phyloP scores from a whole-genome alignment of 2,888 invertebrate species.

The Ceriagrion tenellum region DNA sequence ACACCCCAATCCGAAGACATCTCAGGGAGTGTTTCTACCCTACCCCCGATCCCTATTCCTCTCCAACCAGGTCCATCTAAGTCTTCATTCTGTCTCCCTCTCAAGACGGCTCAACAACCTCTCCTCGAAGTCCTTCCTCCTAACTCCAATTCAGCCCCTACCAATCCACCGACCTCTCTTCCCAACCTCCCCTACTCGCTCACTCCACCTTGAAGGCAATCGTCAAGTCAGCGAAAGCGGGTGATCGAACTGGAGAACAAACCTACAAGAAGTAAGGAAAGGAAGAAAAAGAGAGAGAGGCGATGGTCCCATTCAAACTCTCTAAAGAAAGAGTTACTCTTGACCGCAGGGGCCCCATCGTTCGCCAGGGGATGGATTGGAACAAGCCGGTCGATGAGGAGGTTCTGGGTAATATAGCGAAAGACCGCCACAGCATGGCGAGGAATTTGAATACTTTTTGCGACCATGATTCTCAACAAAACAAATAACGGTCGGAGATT shows the following conservation, averaged over 20 bases:
- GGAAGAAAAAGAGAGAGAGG: not conserved
- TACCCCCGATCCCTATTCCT: not conserved
- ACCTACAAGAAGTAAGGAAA: not conserved
- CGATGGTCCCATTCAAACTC: not conserved
- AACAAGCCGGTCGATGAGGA: not conserved
- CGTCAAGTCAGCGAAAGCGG: conserved; percentile 48
- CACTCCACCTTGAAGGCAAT: not conserved
- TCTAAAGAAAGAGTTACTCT: not conserved
- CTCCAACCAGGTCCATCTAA: not conserved
- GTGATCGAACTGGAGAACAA: conserved; percentile 22
- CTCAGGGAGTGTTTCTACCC: not conserved
- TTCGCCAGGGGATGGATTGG: not conserved
- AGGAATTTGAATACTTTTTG: too few species aligned
- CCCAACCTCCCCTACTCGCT: not conserved
- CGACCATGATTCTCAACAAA: too few species aligned
- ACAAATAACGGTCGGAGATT: too few species aligned
- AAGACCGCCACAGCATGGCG: not conserved
- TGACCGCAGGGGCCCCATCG: not conserved
- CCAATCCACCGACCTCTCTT: not conserved
- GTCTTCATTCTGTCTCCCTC: not conserved
- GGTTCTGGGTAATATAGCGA: not conserved
- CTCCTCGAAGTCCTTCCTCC: not conserved
- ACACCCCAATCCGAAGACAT: not conserved
- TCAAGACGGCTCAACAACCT: not conserved
- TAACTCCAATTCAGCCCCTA: not conserved